These are phyloP conservation scores for Eupithecia tripunctaria DNA, from an alignment of 2,888 invertebrate species.

Conservation along the genomic window DNA sequence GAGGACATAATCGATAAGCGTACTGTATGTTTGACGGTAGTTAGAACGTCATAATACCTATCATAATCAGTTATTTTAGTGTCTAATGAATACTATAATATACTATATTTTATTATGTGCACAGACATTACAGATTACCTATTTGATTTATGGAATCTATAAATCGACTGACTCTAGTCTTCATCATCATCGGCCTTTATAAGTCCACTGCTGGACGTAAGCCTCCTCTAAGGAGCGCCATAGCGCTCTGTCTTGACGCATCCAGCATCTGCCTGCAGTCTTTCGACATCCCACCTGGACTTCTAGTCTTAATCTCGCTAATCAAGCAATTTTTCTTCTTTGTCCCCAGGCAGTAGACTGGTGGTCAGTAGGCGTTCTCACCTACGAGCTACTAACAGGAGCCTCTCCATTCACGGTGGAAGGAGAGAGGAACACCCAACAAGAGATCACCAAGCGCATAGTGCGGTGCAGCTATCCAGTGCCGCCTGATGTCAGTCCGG, in stretches of 20 bases:
- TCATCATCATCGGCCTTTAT: too few relatives aligned
- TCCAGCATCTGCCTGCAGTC: too few relatives aligned
- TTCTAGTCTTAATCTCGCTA: background rate
- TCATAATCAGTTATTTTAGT: too few relatives aligned
- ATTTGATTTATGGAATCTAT: too few relatives aligned
- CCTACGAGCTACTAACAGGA: slow-evolving; percentile 97
- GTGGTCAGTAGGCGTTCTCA: slow-evolving; percentile 99
- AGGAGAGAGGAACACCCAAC: slow-evolving; percentile 96
- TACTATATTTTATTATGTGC: too few relatives aligned
- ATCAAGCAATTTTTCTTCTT: slow-evolving; percentile 39
- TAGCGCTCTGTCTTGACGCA: too few relatives aligned
- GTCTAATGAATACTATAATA: too few relatives aligned
- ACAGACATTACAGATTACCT: too few relatives aligned
- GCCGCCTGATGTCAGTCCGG: slow-evolving; percentile 90
- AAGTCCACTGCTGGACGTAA: too few relatives aligned
- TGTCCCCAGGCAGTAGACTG: slow-evolving; percentile 95
- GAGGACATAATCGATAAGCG: slow-evolving; percentile 10
- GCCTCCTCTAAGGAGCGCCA: too few relatives aligned
- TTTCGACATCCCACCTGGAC: too few relatives aligned
- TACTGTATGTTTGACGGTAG: background rate
- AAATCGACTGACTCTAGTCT: too few relatives aligned
- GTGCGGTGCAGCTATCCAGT: slow-evolving; percentile 95
- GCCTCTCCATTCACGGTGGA: slow-evolving; percentile 99
- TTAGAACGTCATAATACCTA: background rate
- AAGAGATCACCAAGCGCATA: slow-evolving; percentile 96